phyloP scores from a whole-genome alignment of 2,797 vertebrate genomes.

The Diglossa cyanea region DNA sequence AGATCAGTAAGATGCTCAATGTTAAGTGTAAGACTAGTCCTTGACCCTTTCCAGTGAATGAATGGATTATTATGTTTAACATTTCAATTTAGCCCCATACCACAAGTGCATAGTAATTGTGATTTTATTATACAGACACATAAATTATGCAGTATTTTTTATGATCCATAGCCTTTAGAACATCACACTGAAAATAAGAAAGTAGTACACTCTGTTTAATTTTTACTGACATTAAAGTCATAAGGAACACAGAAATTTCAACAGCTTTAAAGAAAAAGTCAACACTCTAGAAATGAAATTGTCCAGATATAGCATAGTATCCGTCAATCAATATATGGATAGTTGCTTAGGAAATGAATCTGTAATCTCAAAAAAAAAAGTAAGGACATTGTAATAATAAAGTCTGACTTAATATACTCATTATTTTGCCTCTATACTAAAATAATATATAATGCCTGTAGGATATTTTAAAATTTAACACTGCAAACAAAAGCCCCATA shows the following conservation, averaged over 20 bases:
- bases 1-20: background rate
- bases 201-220: constrained; percentile 30
- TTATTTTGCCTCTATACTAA: constrained; percentile 60
- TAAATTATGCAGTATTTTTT: constrained; percentile 73
- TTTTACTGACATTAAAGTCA: constrained; percentile 52
- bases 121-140: constrained; percentile 69
- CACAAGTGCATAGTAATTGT: constrained; percentile 11
- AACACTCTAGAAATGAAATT: background rate
- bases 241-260: constrained; percentile 26
- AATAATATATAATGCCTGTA: constrained; percentile 36
- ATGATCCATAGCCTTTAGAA: constrained; percentile 52
- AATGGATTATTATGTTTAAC: constrained; percentile 19
- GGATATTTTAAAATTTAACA: constrained; percentile 59
- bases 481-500: background rate
- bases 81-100: constrained; percentile 20
- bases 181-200: constrained; percentile 14
- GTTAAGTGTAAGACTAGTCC: background rate
- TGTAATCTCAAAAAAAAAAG: constrained; percentile 51
- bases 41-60: background rate
- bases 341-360: constrained; percentile 11
- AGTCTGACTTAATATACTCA: constrained; percentile 53
- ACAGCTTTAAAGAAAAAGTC: background rate
- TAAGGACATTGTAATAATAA: constrained; percentile 35
- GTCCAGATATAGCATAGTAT: background rate
- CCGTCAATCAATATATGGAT: background rate